Percentiles rank a stretch among this genome's conserved stretches.
Evolutionary conservation across 2,888 invertebrate genomes (phyloP).

Genomic region (Callosobruchus maculatus): DNA sequence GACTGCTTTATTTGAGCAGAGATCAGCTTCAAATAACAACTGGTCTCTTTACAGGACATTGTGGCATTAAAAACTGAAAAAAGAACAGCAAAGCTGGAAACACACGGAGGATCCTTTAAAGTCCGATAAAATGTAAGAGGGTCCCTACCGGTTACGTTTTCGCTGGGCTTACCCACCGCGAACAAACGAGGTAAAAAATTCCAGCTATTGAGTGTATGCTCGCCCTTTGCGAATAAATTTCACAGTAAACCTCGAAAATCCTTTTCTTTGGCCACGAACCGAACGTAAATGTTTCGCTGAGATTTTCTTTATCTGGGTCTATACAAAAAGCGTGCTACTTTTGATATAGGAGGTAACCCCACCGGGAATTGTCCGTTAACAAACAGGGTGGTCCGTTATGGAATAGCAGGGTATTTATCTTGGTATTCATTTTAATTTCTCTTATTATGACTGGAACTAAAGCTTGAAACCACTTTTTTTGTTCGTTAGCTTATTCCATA

Average conservation of each 20-base stretch:
- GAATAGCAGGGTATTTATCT: too few species aligned
- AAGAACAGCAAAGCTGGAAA: not conserved
- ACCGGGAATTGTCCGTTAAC: not conserved
- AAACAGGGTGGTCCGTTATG: not conserved
- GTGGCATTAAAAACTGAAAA: not conserved
- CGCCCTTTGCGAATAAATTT: not conserved
- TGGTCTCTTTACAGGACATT: too few species aligned
- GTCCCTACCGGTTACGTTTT: not conserved
- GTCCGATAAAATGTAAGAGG: not conserved
- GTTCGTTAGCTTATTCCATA: too few species aligned
- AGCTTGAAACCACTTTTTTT: too few species aligned
- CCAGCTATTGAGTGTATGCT: not conserved
- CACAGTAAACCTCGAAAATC: not conserved
- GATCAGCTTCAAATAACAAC: too few species aligned
- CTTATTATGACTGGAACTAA: too few species aligned
- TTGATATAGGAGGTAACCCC: not conserved
- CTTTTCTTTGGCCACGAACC: not conserved
- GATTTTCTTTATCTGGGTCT: not conserved
- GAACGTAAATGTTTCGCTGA: not conserved
- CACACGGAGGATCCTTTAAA: not conserved
- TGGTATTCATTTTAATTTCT: too few species aligned
- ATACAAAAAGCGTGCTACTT: not conserved
- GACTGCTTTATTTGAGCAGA: too few species aligned
- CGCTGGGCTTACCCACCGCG: not conserved
- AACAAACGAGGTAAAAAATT: not conserved